These are phyloP conservation scores for Dallia pectoralis DNA, from an alignment of 2,797 vertebrate genomes.

Conservation along the genomic window DNA sequence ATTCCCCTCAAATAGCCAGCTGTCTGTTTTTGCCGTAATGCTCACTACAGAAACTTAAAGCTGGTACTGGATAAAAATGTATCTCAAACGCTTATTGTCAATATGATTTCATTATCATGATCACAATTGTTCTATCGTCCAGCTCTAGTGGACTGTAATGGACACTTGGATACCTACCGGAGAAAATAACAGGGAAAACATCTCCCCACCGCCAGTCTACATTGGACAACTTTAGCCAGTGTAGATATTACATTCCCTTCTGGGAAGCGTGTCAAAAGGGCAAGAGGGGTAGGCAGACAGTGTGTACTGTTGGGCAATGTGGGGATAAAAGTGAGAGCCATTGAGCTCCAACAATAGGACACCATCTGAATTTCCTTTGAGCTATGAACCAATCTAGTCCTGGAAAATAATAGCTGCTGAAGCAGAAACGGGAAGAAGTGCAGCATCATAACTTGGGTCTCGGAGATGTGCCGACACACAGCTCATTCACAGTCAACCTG, in stretches of 20 bases:
- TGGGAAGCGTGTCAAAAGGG: neutral
- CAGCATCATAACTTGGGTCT: neutral
- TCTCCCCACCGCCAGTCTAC: neutral
- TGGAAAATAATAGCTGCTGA: neutral
- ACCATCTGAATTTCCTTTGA: neutral
- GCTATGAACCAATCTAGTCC: neutral
- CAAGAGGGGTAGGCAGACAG: neutral
- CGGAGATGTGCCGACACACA: neutral
- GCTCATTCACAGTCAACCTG: neutral
- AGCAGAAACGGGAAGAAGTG: neutral
- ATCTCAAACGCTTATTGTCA: too few relatives aligned
- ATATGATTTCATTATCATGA: too few relatives aligned
- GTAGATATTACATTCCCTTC: neutral
- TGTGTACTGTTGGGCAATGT: neutral
- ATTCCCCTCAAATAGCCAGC: too few relatives aligned
- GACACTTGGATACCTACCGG: too few relatives aligned
- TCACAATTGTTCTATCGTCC: too few relatives aligned
- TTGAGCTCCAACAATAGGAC: neutral
- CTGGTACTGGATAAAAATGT: too few relatives aligned
- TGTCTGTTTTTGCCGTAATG: too few relatives aligned
- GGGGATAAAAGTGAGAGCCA: neutral
- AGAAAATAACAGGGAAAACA: too few relatives aligned
- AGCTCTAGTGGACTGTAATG: too few relatives aligned
- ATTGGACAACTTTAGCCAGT: neutral
- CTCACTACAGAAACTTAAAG: too few relatives aligned